Evolutionary conservation across 2,797 vertebrate species (phyloP).

Genomic region (Phoeniculus purpureus): DNA sequence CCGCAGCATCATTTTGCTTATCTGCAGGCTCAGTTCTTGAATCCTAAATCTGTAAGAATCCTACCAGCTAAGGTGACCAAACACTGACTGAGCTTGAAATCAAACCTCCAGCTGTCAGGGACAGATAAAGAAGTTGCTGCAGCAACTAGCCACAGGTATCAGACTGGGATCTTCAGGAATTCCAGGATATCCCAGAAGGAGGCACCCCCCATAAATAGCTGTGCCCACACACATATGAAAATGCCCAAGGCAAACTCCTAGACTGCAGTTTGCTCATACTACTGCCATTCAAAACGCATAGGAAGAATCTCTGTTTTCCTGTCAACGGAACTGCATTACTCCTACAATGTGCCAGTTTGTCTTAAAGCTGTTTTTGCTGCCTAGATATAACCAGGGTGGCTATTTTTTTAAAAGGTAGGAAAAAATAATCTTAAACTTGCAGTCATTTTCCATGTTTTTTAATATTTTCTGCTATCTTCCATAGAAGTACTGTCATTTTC

Average conservation of each 20-base stretch:
- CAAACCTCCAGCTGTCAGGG: constrained; percentile 16
- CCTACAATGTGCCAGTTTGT: background rate
- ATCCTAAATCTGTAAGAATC: background rate
- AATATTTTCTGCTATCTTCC: background rate
- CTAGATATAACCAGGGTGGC: background rate
- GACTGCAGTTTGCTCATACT: background rate
- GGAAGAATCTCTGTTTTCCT: background rate
- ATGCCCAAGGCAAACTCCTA: constrained; percentile 37
- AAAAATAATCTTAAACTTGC: background rate
- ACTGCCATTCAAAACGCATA: background rate
- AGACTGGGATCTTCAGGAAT: background rate
- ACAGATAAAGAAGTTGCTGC: constrained; percentile 15
- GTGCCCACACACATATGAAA: background rate
- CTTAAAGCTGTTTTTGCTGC: background rate
- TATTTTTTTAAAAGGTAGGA: background rate
- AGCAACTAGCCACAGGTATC: background rate
- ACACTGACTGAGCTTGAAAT: background rate
- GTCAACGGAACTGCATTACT: background rate
- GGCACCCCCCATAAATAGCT: background rate
- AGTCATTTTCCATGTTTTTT: background rate
- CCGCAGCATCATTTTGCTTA: constrained; percentile 22
- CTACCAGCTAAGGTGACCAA: constrained; percentile 16
- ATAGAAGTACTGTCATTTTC: background rate
- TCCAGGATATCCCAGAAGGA: background rate
- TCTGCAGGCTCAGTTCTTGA: background rate